Evolutionary conservation across 2,888 invertebrate species (phyloP).

Genomic region (Ethmia dodecea): DNA sequence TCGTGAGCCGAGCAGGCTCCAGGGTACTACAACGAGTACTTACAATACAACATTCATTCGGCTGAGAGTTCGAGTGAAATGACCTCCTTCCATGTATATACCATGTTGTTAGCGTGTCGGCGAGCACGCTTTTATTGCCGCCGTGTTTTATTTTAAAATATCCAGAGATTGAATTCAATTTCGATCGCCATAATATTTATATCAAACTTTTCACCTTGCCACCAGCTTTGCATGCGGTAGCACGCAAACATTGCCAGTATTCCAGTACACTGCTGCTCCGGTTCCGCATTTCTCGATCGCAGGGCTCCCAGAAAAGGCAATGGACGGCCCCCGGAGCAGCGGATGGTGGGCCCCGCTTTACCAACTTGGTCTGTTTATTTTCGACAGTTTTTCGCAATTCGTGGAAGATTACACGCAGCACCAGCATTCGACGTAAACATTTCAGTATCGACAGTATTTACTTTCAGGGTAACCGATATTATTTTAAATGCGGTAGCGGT

Average conservation of each 20-base stretch:
- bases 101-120: too few relatives aligned
- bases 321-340: neutral
- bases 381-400: too few relatives aligned
- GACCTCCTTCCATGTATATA: too few relatives aligned
- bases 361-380: neutral
- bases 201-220: neutral
- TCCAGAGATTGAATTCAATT: constrained; percentile 3
- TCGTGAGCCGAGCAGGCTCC: too few relatives aligned
- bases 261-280: neutral
- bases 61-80: too few relatives aligned
- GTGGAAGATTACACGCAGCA: constrained; percentile 1
- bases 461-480: neutral
- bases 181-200: constrained; percentile 3
- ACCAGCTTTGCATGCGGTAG: neutral
- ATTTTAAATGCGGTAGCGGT: too few relatives aligned
- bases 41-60: too few relatives aligned
- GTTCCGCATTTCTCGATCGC: neutral
- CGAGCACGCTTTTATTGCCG: too few relatives aligned
- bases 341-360: neutral
- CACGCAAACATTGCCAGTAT: neutral
- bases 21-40: too few relatives aligned
- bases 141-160: too few relatives aligned
- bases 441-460: neutral
- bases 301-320: neutral
- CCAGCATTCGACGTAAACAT: neutral